phyloP scores from a whole-genome alignment of 1,140 invertebrate species.

The Platorchestia sp. region DNA sequence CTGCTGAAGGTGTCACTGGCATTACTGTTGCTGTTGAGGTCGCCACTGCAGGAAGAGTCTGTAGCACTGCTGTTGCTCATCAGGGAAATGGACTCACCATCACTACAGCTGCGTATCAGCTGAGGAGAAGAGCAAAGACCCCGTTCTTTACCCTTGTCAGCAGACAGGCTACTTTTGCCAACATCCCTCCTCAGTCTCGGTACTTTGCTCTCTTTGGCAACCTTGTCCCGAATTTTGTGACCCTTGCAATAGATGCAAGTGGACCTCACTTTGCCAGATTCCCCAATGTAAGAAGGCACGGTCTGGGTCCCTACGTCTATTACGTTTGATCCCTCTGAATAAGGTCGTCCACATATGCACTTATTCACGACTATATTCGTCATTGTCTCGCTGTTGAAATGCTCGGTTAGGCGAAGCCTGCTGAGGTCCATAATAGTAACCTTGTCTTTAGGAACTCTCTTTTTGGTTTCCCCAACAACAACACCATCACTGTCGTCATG shows the following conservation, averaged over 20 bases:
- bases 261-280: slow-evolving; percentile 54
- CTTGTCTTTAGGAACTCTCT: neutral
- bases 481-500: neutral
- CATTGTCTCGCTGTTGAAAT: slow-evolving; percentile 30
- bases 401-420: neutral
- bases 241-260: slow-evolving; percentile 59
- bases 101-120: neutral
- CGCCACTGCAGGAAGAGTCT: neutral
- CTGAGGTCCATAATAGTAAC: neutral
- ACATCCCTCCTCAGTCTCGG: neutral
- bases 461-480: neutral
- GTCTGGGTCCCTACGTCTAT: slow-evolving; percentile 59
- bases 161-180: neutral
- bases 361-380: slow-evolving; percentile 3
- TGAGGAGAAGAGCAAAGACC: neutral
- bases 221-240: slow-evolving; percentile 38
- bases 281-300: slow-evolving; percentile 56
- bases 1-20: neutral
- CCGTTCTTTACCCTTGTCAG: neutral
- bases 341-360: slow-evolving; percentile 42
- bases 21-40: neutral
- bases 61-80: neutral
- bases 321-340: slow-evolving; percentile 15
- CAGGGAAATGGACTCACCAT: neutral
- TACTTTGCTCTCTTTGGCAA: neutral